Percentiles rank a stretch among this genome's conserved stretches.
Evolutionary conservation across 2,797 vertebrate genomes (phyloP).

Genomic region (Salmo trutta): DNA sequence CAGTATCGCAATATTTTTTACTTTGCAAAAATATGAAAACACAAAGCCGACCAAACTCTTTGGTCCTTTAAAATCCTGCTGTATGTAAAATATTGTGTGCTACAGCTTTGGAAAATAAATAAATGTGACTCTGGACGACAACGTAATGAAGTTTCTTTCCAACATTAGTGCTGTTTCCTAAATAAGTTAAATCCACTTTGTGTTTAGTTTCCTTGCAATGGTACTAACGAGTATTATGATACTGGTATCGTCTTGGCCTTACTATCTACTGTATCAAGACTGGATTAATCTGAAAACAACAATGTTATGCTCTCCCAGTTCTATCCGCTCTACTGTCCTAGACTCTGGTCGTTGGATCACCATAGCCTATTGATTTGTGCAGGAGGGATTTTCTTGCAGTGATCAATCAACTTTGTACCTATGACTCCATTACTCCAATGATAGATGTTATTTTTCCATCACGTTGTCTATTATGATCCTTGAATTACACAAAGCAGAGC

Average conservation of each 20-base stretch:
- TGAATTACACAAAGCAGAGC: slow-evolving; percentile 6
- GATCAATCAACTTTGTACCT: slow-evolving; percentile 41
- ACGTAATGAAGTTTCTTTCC: too few species aligned
- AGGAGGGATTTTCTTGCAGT: slow-evolving; percentile 37
- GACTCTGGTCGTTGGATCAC: slow-evolving; percentile 37
- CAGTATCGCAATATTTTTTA: too few species aligned
- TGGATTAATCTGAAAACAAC: background rate
- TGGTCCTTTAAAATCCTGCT: too few species aligned
- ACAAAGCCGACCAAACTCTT: too few species aligned
- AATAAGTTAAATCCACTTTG: too few species aligned
- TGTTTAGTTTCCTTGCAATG: background rate
- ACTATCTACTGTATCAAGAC: background rate
- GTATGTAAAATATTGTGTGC: too few species aligned
- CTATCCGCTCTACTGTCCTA: slow-evolving; percentile 36
- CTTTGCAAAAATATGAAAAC: too few species aligned
- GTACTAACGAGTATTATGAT: background rate
- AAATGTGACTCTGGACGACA: too few species aligned
- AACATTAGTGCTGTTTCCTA: too few species aligned
- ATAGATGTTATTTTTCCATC: slow-evolving; percentile 14
- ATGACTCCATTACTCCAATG: slow-evolving; percentile 7
- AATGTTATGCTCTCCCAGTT: background rate
- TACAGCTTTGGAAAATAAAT: too few species aligned
- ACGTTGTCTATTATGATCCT: background rate
- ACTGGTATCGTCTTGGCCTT: background rate
- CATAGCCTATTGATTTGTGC: slow-evolving; percentile 55